Evolutionary conservation across 2,797 vertebrate genomes (phyloP).

Genomic region (Galagoides demidoff): DNA sequence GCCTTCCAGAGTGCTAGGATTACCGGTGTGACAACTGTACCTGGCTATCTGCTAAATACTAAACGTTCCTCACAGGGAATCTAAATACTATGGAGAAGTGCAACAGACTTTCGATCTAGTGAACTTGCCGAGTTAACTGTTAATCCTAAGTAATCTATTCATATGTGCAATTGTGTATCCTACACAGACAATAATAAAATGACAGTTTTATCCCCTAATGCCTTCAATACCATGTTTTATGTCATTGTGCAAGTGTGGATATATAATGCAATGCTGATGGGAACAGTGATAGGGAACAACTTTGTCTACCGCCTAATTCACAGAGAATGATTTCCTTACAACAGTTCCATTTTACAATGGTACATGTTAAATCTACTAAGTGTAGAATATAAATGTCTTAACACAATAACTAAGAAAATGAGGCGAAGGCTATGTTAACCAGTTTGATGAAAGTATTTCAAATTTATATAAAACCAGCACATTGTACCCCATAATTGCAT

Average conservation of each 20-base stretch:
- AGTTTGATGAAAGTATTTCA: too few relatives aligned
- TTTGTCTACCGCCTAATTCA: not conserved
- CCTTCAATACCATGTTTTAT: not conserved
- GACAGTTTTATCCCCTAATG: not conserved
- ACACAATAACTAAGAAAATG: too few relatives aligned
- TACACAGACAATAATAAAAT: not conserved
- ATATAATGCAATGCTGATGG: not conserved
- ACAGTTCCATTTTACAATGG: too few relatives aligned
- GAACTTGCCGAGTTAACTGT: not conserved
- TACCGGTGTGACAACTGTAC: too few relatives aligned
- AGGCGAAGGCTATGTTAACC: too few relatives aligned
- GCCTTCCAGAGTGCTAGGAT: too few relatives aligned
- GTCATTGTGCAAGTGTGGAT: not conserved
- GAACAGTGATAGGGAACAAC: not conserved
- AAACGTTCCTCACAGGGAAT: not conserved
- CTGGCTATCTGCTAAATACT: not conserved
- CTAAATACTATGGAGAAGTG: not conserved
- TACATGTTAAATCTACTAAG: too few relatives aligned
- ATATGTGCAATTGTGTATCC: not conserved
- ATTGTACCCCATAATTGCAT: too few relatives aligned
- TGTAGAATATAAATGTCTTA: too few relatives aligned
- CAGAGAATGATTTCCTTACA: not conserved
- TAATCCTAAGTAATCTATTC: conserved; percentile 12
- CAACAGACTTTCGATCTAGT: not conserved
- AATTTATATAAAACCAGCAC: too few relatives aligned